A percentile compares a stretch with the other conserved stretches of the same genome.
These are phyloP conservation scores for Chromoteleia sp. DNA, from an alignment of 2,888 invertebrate species.

Conservation along the genomic window DNA sequence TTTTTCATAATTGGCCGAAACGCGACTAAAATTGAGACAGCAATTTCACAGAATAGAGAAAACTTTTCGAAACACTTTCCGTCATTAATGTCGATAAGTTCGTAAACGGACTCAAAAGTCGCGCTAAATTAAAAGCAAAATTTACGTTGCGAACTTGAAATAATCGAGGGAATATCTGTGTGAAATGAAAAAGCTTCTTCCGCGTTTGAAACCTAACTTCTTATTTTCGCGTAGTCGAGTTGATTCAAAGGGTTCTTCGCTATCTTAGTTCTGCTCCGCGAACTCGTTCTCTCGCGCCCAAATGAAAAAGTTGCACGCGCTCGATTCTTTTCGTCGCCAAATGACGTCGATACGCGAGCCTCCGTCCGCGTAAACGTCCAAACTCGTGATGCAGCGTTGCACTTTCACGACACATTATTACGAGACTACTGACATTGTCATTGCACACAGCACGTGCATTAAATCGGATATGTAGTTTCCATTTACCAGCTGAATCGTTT, in stretches of 20 bases:
- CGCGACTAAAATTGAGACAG: conserved; percentile 35
- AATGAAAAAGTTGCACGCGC: conserved; percentile 57
- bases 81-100: conserved; percentile 26
- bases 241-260: conserved; percentile 34
- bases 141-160: not conserved
- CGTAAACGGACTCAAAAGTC: not conserved
- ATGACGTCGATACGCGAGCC: conserved; percentile 40
- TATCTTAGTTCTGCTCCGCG: conserved; percentile 10
- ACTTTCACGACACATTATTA: conserved; percentile 65
- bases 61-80: conserved; percentile 13
- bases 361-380: conserved; percentile 51
- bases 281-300: conserved; percentile 32
- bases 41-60: not conserved
- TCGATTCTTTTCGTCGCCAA: conserved; percentile 24
- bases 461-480: conserved; percentile 70
- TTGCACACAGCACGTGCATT: conserved; percentile 61
- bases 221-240: conserved; percentile 38
- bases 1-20: conserved; percentile 24
- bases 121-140: conserved; percentile 1
- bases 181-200: conserved; percentile 8
- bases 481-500: conserved; percentile 69
- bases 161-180: conserved; percentile 9
- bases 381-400: conserved; percentile 57
- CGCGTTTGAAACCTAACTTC: conserved; percentile 9
- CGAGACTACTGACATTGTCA: conserved; percentile 64